Conservation (phyloP, 2,113 vertebrate genomes). For the Todiramphus saurophagus region DNA sequence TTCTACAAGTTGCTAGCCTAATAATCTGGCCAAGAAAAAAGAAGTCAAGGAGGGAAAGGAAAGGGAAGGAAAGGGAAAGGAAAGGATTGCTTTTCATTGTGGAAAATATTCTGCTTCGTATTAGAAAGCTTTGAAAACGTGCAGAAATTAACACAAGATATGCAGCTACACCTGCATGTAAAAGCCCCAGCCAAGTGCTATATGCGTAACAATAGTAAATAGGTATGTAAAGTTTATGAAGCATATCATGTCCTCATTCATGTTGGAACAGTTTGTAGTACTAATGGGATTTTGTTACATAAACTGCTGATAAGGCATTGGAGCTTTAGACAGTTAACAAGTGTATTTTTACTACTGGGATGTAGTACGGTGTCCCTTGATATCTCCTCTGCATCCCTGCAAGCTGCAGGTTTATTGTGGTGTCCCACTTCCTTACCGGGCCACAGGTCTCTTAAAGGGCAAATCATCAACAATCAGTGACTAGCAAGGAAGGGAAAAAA, state of each 20-base stretch:
- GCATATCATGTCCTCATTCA: not conserved
- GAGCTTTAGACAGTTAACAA: not conserved
- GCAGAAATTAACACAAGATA: not conserved
- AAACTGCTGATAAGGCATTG: not conserved
- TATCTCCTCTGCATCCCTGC: not conserved
- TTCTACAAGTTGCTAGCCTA: not conserved
- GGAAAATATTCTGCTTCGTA: not conserved
- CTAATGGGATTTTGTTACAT: slow-evolving; percentile 6
- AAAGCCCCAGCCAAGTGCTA: not conserved
- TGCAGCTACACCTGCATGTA: not conserved
- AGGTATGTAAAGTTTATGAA: slow-evolving; percentile 2
- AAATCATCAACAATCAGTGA: not conserved
- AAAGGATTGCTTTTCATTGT: not conserved
- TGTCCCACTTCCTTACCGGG: not conserved
- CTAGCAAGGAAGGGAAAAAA: not conserved
- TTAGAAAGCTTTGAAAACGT: not conserved
- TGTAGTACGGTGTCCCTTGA: not conserved
- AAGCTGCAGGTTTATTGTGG: not conserved
- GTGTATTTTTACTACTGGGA: not conserved
- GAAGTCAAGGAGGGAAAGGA: not conserved
- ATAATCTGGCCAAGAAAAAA: not conserved
- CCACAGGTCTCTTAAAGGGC: not conserved
- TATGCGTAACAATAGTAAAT: not conserved
- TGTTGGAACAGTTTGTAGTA: not conserved
- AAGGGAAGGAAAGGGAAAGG: not conserved